Percentiles rank a stretch among this genome's conserved stretches.
Conservation (phyloP, 2,888 invertebrate species). For the Rhagonycha fulva region DNA sequence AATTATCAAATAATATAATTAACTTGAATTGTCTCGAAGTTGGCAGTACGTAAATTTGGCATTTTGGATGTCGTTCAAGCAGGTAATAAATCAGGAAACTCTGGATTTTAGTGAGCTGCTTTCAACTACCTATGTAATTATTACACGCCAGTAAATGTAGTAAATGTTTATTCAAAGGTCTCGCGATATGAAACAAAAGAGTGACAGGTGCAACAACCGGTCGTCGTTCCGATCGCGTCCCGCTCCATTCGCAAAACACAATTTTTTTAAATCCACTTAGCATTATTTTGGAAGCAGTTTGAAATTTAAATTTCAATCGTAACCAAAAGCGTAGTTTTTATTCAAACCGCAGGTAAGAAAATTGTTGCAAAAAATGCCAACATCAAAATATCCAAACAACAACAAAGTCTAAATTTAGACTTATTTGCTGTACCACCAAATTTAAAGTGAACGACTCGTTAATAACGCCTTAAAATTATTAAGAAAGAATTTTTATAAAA, state of each 20-base stretch:
- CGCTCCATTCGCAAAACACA: conserved; percentile 16
- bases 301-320: conserved; percentile 7
- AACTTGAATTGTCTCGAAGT: neutral
- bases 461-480: neutral
- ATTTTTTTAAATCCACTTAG: neutral
- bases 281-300: conserved; percentile 8
- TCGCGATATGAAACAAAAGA: conserved; percentile 53
- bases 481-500: neutral
- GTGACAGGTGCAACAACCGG: conserved; percentile 55
- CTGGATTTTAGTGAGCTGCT: conserved; percentile 44
- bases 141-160: conserved; percentile 52
- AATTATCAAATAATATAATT: neutral
- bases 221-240: conserved; percentile 42
- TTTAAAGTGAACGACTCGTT: neutral
- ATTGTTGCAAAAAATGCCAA: neutral
- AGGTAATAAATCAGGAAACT: conserved; percentile 40
- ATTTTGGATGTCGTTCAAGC: conserved; percentile 16
- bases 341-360: conserved; percentile 6
- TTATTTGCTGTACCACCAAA: neutral
- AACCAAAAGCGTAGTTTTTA: conserved; percentile 6
- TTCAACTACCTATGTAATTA: conserved; percentile 53
- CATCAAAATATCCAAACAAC: neutral
- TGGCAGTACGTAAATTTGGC: neutral
- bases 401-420: neutral
- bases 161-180: conserved; percentile 49